Evolutionary conservation across 2,113 vertebrate genomes (phyloP), one percentile per base, ranked within the genome.

Genomic region (Cottus gobio): DNA sequence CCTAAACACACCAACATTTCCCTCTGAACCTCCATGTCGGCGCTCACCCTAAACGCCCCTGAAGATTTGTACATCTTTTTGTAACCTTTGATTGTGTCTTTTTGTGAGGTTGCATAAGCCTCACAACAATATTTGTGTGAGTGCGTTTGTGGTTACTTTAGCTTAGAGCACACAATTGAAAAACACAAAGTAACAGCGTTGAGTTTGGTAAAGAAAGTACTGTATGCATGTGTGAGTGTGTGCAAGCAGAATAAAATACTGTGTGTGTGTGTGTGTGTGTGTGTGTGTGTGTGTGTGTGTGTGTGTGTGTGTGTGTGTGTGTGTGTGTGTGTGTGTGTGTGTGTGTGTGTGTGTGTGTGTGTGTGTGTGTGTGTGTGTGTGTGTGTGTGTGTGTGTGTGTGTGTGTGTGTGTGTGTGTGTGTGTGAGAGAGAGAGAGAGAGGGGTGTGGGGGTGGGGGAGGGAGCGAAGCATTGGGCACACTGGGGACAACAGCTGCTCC

Each of bases 401-500:
- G 48, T 22, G 48, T 8, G 20, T 46, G 52, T 56, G 26, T 30
- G 54, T 28, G 6, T 18, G 13, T 18, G 13, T 3, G 15, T 16
- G 5, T 8, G 56, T 58, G 56, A 30, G 26, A 18, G 56, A 3
- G 28, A 5, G 56, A 7, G 37, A 24, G 46, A 66, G 24, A 56
- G 24, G 16, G 39, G 7, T 4, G 7, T n/a, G n/a, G n/a, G n/a
- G n/a, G n/a, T n/a, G 16, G 39, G 10, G 11, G 11, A 3, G 10
- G 4, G 44, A 48, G 36, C 24, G 39, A 69, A 82, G 62, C 65
- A 62, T 30, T 74, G 72, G 62, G 75, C 69, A 68, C 74, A 3
- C 79, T 69, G 61, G 87, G 82, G 85, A 88, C 82, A 85, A 76
- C 89, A 85, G 90, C 80, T 90, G 90, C 90, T 93, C 79, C 79